Conservation (phyloP, 2,113 vertebrate genomes). For the Pardalotus punctatus region DNA sequence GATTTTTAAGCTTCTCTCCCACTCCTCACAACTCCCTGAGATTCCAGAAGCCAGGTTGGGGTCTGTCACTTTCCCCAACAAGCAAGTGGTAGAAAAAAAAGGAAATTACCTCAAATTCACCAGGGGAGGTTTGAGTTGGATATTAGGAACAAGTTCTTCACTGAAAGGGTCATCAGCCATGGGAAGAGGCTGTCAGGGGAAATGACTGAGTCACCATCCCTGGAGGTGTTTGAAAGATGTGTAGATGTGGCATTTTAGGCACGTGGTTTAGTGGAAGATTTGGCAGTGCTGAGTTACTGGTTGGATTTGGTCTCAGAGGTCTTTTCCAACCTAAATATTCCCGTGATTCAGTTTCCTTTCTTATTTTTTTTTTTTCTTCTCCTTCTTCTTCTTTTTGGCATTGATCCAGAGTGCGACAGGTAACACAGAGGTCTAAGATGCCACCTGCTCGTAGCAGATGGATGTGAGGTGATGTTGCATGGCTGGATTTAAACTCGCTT, state of each 20-base stretch:
- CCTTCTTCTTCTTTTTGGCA: neutral
- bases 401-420: neutral
- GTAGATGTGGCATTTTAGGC: neutral
- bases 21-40: neutral
- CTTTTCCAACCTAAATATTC: neutral
- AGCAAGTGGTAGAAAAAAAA: neutral
- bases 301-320: neutral
- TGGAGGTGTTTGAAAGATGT: accelerated
- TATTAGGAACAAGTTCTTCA: neutral
- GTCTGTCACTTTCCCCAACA: neutral
- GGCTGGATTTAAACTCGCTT: neutral
- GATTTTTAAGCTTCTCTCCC: neutral
- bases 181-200: neutral
- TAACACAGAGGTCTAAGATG: neutral
- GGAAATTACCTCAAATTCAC: neutral
- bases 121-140: neutral
- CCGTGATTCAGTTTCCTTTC: neutral
- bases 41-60: too few species aligned
- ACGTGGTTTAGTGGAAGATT: neutral
- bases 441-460: accelerated
- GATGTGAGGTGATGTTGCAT: neutral
- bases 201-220: neutral
- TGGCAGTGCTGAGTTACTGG: neutral
- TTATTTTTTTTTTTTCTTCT: accelerated
- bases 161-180: accelerated